A percentile compares a stretch with the other conserved stretches of the same genome.
These are phyloP conservation scores for Brachionus sp. DNA, from an alignment of 1,140 invertebrate species.

Conservation along the genomic window DNA sequence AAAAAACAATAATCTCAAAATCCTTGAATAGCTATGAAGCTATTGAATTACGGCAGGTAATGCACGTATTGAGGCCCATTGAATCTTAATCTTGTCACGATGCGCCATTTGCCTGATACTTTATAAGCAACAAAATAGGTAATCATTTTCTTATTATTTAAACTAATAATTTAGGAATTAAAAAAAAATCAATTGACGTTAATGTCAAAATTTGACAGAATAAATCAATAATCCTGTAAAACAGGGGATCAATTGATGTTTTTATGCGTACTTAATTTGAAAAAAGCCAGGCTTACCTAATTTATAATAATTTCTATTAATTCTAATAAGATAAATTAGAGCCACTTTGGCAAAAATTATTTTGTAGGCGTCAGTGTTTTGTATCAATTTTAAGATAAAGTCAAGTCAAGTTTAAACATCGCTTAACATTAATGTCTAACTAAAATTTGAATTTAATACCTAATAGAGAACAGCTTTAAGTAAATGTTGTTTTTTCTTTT, in stretches of 20 bases:
- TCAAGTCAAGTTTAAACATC: neutral
- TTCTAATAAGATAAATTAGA: too few species aligned
- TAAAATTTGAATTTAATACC: neutral
- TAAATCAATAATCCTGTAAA: neutral
- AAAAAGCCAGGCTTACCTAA: neutral
- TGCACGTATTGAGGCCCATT: neutral
- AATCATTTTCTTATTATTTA: neutral
- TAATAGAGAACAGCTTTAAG: neutral
- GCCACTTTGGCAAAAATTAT: too few species aligned
- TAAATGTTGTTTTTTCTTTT: neutral
- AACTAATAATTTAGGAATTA: neutral
- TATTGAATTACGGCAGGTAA: neutral
- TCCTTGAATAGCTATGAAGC: neutral
- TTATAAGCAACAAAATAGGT: neutral
- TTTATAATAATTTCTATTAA: neutral
- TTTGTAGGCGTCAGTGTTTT: neutral
- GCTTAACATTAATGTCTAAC: neutral
- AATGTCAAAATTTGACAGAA: neutral
- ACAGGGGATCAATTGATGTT: neutral
- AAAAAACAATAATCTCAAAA: neutral
- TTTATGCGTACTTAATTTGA: neutral
- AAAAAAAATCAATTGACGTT: neutral
- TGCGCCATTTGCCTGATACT: neutral
- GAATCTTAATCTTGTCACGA: neutral
- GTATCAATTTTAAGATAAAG: neutral